A percentile compares a stretch with the other conserved stretches of the same genome.
Evolutionary conservation across 2,113 vertebrate species (phyloP).

Genomic region (Microcebus griseorufus): DNA sequence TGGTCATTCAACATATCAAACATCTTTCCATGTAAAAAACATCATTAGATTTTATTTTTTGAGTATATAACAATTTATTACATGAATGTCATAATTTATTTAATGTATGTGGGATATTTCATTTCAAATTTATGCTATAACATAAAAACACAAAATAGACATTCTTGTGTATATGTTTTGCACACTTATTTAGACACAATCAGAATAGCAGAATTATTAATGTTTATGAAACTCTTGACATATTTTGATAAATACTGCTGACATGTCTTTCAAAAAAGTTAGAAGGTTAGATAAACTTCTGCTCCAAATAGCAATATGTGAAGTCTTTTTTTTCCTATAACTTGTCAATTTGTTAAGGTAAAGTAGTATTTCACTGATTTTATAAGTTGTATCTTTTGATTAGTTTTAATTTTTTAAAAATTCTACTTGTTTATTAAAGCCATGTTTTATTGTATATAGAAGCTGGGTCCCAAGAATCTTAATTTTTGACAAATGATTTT

Average conservation of each 20-base stretch:
- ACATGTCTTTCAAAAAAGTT: not conserved
- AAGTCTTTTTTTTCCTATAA: not conserved
- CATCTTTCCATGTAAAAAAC: not conserved
- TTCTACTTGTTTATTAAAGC: not conserved
- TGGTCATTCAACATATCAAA: not conserved
- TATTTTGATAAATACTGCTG: not conserved
- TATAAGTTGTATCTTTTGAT: not conserved
- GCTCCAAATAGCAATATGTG: not conserved
- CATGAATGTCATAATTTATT: not conserved
- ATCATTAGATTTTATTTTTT: not conserved
- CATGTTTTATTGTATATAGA: not conserved
- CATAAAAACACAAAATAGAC: not conserved
- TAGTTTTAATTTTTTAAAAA: not conserved
- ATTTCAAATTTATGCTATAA: not conserved
- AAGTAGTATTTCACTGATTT: not conserved
- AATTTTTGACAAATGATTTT: not conserved
- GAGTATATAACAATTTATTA: not conserved
- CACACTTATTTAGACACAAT: not conserved
- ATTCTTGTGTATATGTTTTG: not conserved
- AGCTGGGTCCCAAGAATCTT: not conserved
- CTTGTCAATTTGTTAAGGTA: not conserved
- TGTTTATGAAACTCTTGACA: not conserved
- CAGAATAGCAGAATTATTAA: not conserved
- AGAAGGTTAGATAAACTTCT: not conserved
- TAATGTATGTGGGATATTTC: not conserved